Percentiles rank a stretch among this genome's conserved stretches.
Conservation (phyloP, 2,888 invertebrate genomes). For the Dicranocentrus wangi region DNA sequence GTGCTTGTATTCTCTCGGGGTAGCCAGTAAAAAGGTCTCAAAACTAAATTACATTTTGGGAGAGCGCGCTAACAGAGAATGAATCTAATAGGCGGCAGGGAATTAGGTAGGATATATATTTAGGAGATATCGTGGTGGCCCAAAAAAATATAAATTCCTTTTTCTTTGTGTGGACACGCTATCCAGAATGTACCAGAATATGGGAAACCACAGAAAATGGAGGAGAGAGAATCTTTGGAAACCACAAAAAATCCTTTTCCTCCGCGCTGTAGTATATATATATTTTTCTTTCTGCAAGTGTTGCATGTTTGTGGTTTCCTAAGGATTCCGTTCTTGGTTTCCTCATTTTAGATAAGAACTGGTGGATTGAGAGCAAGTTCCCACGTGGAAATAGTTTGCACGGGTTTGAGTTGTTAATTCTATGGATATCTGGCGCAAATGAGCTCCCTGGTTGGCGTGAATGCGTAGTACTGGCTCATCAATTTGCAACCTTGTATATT, state of each 20-base stretch:
- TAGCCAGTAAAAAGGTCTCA: neutral
- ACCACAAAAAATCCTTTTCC: too few species aligned
- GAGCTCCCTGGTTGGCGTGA: too few species aligned
- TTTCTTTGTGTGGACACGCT: neutral
- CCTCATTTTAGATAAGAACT: conserved; percentile 10
- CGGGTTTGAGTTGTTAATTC: neutral
- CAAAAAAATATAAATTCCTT: neutral
- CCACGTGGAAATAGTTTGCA: neutral
- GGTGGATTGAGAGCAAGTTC: neutral
- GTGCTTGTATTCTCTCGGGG: neutral
- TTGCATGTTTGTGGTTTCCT: conserved; percentile 26
- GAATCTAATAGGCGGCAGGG: neutral
- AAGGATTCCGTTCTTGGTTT: conserved; percentile 23
- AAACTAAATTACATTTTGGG: neutral
- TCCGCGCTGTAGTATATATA: too few species aligned
- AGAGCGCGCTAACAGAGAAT: neutral
- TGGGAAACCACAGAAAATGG: neutral
- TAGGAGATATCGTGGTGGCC: too few species aligned
- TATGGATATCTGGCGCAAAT: too few species aligned
- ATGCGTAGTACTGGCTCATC: too few species aligned
- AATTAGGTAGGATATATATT: too few species aligned
- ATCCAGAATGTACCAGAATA: neutral
- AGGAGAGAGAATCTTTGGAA: neutral
- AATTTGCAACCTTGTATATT: too few species aligned
- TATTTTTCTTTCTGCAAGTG: conserved; percentile 5